These are phyloP conservation scores for Anguilla japonica DNA, from an alignment of 2,113 vertebrate species.

Conservation along the genomic window DNA sequence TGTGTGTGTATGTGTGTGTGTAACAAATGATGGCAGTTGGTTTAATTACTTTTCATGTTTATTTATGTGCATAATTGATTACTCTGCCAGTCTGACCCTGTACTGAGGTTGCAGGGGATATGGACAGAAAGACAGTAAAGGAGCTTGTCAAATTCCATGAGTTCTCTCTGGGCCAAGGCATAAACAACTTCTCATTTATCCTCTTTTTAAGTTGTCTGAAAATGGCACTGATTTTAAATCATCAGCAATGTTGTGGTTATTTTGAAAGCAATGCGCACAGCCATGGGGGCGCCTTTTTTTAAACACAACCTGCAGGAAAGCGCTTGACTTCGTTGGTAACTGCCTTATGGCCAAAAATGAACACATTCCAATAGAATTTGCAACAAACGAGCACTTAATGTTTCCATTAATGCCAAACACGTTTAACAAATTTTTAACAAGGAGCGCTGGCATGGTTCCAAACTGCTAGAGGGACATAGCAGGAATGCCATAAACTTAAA, in stretches of 20 bases:
- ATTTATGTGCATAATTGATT: conserved; percentile 68
- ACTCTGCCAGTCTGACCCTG: conserved; percentile 56
- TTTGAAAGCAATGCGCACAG: conserved; percentile 86
- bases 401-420: conserved; percentile 89
- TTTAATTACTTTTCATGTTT: conserved; percentile 68
- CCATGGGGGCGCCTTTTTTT: conserved; percentile 86
- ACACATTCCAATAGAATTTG: conserved; percentile 85
- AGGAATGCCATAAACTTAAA: conserved; percentile 78
- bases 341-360: conserved; percentile 82
- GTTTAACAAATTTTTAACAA: conserved; percentile 88
- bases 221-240: conserved; percentile 84
- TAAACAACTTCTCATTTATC: conserved; percentile 55
- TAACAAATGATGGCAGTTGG: conserved; percentile 72
- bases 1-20: conserved; percentile 34
- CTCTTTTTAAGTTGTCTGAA: conserved; percentile 73
- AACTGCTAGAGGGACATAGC: conserved; percentile 78
- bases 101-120: conserved; percentile 32
- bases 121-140: conserved; percentile 51
- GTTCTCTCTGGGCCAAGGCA: conserved; percentile 15
- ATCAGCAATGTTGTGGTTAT: conserved; percentile 87
- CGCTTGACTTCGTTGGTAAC: conserved; percentile 81
- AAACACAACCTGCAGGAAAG: conserved; percentile 81
- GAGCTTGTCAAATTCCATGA: conserved; percentile 38
- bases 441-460: conserved; percentile 79
- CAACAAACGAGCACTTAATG: conserved; percentile 91